Percentiles rank a stretch among this genome's conserved stretches.
Conservation (phyloP, 2,888 invertebrate species). For the Mythimna albipuncta region DNA sequence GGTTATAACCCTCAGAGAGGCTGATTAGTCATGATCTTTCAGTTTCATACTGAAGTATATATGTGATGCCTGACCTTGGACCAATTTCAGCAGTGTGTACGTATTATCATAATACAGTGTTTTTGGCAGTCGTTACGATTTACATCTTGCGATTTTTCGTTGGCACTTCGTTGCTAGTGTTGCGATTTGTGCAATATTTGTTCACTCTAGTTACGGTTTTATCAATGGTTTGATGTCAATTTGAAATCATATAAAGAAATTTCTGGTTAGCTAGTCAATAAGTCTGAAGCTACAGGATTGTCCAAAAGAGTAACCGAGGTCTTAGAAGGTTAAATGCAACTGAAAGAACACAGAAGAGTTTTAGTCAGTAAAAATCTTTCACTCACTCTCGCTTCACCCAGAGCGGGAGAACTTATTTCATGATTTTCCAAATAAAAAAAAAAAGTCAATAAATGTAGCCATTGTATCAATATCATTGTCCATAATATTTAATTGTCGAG, state of each 20-base stretch:
- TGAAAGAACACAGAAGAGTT: too few relatives aligned
- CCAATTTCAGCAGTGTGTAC: slow-evolving; percentile 30
- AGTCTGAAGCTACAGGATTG: too few relatives aligned
- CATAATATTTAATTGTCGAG: too few relatives aligned
- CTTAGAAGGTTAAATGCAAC: too few relatives aligned
- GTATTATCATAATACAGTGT: slow-evolving; percentile 25
- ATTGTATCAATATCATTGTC: too few relatives aligned
- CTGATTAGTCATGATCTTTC: slow-evolving; percentile 40
- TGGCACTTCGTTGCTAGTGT: not conserved
- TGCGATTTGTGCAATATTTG: not conserved
- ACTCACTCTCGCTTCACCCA: too few relatives aligned
- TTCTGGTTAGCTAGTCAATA: not conserved
- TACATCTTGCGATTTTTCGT: slow-evolving; percentile 47
- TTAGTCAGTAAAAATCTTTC: too few relatives aligned
- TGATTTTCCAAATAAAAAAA: too few relatives aligned
- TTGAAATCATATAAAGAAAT: not conserved
- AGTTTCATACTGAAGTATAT: slow-evolving; percentile 22
- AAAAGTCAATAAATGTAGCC: too few relatives aligned
- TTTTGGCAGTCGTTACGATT: slow-evolving; percentile 30
- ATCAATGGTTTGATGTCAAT: not conserved
- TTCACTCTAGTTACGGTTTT: not conserved
- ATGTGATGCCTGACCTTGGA: slow-evolving; percentile 46
- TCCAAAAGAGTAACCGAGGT: too few relatives aligned
- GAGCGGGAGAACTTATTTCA: too few relatives aligned
- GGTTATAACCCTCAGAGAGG: slow-evolving; percentile 5